Evolutionary conservation across 35 echinoderm and acorn worm genomes (phyloP).

Genomic region (Strongylocentrotus purpuratus): DNA sequence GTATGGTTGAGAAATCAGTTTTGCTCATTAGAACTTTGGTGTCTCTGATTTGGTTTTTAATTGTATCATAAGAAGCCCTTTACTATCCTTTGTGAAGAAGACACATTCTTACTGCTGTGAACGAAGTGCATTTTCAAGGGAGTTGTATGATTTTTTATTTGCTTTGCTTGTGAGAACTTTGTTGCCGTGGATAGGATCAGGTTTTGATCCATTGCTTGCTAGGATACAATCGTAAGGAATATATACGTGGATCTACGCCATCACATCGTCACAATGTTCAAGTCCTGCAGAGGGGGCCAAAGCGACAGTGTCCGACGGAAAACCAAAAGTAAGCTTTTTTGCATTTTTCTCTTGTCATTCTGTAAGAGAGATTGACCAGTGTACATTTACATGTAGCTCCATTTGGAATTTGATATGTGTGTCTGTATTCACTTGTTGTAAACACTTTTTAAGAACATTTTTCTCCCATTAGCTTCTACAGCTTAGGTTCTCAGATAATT

Average conservation of each 20-base stretch:
- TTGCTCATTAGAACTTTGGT: too few relatives aligned
- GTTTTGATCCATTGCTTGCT: not conserved
- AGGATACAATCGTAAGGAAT: not conserved
- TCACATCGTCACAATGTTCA: not conserved
- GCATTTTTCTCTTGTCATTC: not conserved
- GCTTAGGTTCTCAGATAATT: not conserved
- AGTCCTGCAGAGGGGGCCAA: constrained; percentile 9
- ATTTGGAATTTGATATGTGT: not conserved
- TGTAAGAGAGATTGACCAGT: not conserved
- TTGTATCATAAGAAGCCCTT: too few relatives aligned
- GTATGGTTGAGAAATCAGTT: too few relatives aligned
- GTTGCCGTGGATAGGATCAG: not conserved
- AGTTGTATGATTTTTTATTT: not conserved
- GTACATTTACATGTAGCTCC: too few relatives aligned
- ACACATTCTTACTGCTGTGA: too few relatives aligned
- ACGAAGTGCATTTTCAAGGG: not conserved
- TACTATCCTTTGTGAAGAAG: too few relatives aligned
- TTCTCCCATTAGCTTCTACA: not conserved
- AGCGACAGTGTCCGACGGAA: not conserved
- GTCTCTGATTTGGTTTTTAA: too few relatives aligned
- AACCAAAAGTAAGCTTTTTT: constrained; percentile 10
- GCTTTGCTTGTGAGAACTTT: not conserved
- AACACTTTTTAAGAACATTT: not conserved
- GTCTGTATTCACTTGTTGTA: not conserved
- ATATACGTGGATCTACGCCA: not conserved